Evolutionary conservation across 92 coral and sea anemone species (phyloP).

Genomic region (Umimayanthus kanabou): DNA sequence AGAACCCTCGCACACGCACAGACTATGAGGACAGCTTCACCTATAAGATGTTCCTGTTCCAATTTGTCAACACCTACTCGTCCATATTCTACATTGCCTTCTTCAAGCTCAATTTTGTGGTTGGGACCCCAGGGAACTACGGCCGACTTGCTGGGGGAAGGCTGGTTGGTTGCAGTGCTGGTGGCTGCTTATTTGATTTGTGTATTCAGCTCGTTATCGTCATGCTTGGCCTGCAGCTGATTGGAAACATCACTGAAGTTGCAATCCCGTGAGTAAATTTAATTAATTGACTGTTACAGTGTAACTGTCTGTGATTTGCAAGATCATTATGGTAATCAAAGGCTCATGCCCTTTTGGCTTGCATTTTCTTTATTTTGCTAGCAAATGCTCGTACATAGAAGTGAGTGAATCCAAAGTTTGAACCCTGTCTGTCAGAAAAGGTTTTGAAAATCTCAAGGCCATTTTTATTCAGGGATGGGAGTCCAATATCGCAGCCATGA

Average conservation of each 20-base stretch:
- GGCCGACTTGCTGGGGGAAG: conserved; percentile 78
- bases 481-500: no score
- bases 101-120: conserved; percentile 81
- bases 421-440: no score
- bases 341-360: no score
- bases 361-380: background rate
- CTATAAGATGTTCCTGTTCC: conserved; percentile 95
- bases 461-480: no score
- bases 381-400: background rate
- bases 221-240: conserved; percentile 91
- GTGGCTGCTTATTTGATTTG: conserved; percentile 88
- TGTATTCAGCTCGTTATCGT: conserved; percentile 89
- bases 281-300: background rate
- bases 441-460: no score
- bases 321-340: no score
- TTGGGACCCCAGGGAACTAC: conserved; percentile 90
- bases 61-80: conserved; percentile 92
- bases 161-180: conserved; percentile 85
- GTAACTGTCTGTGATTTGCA: no score
- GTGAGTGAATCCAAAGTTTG: no score
- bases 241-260: conserved; percentile 83
- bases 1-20: conserved; percentile 90
- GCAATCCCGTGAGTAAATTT: conserved; percentile 85
- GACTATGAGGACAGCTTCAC: conserved; percentile 94
- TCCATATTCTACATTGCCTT: conserved; percentile 94